Base-by-base conservation (phyloP, 1,140 invertebrate species). In the Uloborus diversus region DNA sequence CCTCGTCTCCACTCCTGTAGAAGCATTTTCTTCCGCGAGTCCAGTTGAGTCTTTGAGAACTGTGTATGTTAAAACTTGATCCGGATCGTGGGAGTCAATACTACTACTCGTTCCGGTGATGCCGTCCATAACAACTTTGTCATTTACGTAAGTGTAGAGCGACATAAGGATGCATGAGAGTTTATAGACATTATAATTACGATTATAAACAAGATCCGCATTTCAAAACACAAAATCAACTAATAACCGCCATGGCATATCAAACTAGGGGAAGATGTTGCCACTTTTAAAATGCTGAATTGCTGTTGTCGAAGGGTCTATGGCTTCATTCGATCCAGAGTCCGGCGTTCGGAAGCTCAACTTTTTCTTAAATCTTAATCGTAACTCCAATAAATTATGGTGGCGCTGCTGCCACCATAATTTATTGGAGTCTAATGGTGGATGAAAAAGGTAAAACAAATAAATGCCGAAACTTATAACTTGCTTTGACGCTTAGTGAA, bases 41-140 rank as follows among this genome's bases (percentile, higher is more conserved):
- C 35, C 56, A 4, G 71, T 64, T 51, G 71, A 33, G 25, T 75
- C 71, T 75, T 75, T 75, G 23, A 75, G 37, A 17, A 75, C 71
- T 17, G 71, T 64, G 59, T 75, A 75, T 23, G 71, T 75, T 27
- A 64, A 64, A 25, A 75, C 42, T 59, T 75, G 71, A 49, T 64
- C 71, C 4, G 71, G 69, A 35, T 53, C 53, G 30, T 51, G 47
- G 5, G 59, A 64, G 17, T 75, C 71, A 5, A 75, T 49, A 25
- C 71, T 75, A 33, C 71, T 75, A 42, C 57, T 75, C 1, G 71
- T 75, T 49, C 57, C 59, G 7, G 59, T 62, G 9, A 62, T 75
- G 13, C 25, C 71, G 59, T 75, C 71, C 71, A 75, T 75, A 28
- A 62, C 42, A 64, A 23, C 28, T 64, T 62, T 75, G 14, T 51